phyloP scores from a whole-genome alignment of 2,888 invertebrate species.

The Eustalomyia histrio region DNA sequence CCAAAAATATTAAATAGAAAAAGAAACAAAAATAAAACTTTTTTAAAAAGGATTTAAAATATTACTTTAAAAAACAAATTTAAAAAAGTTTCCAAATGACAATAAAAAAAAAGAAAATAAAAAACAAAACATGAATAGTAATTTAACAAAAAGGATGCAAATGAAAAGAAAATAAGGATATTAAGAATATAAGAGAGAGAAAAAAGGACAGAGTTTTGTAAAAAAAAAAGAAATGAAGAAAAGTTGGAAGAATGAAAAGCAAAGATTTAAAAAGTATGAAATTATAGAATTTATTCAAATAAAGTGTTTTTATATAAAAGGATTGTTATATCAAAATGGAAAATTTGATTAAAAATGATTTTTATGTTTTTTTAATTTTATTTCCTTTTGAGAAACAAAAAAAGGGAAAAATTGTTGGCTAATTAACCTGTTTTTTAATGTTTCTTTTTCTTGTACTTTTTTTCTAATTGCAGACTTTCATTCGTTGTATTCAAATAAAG shows the following conservation, averaged over 20 bases:
- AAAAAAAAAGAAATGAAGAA: too few species aligned
- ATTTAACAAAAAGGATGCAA: slow-evolving; percentile 13
- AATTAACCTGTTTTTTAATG: slow-evolving; percentile 58
- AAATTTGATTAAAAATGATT: slow-evolving; percentile 11
- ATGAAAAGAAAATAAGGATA: slow-evolving; percentile 36
- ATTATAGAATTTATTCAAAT: background rate
- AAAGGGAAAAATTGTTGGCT: slow-evolving; percentile 30
- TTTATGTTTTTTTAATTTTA: slow-evolving; percentile 7
- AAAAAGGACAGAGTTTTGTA: too few species aligned
- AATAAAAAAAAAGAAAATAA: slow-evolving; percentile 5
- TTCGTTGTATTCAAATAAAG: slow-evolving; percentile 32
- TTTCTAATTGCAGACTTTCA: background rate
- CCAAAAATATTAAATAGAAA: background rate
- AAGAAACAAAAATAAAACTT: background rate
- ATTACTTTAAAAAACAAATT: slow-evolving; percentile 4
- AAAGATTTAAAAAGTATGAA: background rate
- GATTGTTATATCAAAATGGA: slow-evolving; percentile 16
- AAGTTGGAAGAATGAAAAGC: background rate
- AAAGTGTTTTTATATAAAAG: background rate
- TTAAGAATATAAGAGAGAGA: background rate
- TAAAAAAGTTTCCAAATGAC: slow-evolving; percentile 10
- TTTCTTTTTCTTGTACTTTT: background rate
- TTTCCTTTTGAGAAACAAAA: slow-evolving; percentile 22
- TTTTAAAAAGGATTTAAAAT: slow-evolving; percentile 10
- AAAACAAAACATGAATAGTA: background rate